These are phyloP conservation scores for Parasteatoda lunata DNA, from an alignment of 2,888 invertebrate species.

Conservation along the genomic window DNA sequence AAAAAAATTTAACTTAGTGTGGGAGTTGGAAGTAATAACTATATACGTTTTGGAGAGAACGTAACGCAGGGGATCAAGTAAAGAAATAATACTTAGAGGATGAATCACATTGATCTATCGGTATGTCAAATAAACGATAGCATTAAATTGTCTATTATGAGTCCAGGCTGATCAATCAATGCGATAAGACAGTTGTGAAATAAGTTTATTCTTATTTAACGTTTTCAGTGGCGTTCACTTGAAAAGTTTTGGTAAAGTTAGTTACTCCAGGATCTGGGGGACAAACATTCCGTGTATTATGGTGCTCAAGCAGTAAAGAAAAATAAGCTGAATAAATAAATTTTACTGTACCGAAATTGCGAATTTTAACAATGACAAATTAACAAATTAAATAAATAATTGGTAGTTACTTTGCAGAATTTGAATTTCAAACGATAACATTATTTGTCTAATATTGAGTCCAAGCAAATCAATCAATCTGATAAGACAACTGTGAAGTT, in stretches of 20 bases:
- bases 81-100: background rate
- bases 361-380: no score
- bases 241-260: no score
- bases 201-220: no score
- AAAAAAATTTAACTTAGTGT: conserved; percentile 37
- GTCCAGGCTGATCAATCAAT: conserved; percentile 53
- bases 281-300: no score
- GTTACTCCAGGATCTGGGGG: no score
- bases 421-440: no score
- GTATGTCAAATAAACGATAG: conserved; percentile 55
- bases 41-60: conserved; percentile 10
- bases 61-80: background rate
- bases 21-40: conserved; percentile 59
- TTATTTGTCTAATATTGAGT: background rate
- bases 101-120: conserved; percentile 48
- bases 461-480: background rate
- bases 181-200: conserved; percentile 22
- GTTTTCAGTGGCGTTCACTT: no score
- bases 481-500: background rate
- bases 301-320: no score
- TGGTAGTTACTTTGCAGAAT: no score
- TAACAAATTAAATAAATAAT: no score
- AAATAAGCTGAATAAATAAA: no score
- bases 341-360: no score
- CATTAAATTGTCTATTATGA: conserved; percentile 65